Conservation (phyloP, 2,888 invertebrate genomes). For the Zonitis immaculata region DNA sequence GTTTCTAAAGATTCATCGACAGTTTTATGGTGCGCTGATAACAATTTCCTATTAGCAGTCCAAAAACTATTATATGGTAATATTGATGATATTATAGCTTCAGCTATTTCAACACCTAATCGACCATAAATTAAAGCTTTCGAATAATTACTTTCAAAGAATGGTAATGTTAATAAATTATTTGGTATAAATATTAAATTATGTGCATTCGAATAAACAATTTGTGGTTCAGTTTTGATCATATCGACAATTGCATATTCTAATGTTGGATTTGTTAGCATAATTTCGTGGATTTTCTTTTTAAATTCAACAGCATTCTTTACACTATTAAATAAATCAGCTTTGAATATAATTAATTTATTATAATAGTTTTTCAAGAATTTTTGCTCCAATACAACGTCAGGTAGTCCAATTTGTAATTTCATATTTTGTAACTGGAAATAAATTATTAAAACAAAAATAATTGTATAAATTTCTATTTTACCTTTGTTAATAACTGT, state of each 20-base stretch:
- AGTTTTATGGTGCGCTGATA: slow-evolving; percentile 42
- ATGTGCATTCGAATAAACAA: slow-evolving; percentile 46
- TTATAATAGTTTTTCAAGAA: slow-evolving; percentile 48
- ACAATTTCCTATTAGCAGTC: slow-evolving; percentile 46
- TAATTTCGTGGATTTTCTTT: slow-evolving; percentile 44
- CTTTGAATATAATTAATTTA: slow-evolving; percentile 48
- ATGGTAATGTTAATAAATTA: slow-evolving; percentile 45
- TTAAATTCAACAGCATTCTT: slow-evolving; percentile 49
- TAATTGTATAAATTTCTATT: slow-evolving; percentile 10
- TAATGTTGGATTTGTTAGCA: slow-evolving; percentile 40
- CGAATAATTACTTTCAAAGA: slow-evolving; percentile 45
- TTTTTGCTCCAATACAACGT: slow-evolving; percentile 35
- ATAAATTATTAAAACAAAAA: slow-evolving; percentile 8
- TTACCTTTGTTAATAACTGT: slow-evolving; percentile 47
- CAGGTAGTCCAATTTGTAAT: slow-evolving; percentile 50
- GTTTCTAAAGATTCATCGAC: slow-evolving; percentile 41
- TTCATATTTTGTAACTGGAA: slow-evolving; percentile 48
- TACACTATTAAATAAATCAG: slow-evolving; percentile 53
- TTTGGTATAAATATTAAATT: slow-evolving; percentile 52
- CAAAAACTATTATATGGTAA: slow-evolving; percentile 45
- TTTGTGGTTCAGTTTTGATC: slow-evolving; percentile 28
- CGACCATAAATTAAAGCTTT: slow-evolving; percentile 52
- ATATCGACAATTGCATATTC: slow-evolving; percentile 37
- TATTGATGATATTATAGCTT: slow-evolving; percentile 49
- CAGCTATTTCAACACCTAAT: slow-evolving; percentile 49